Base-by-base conservation (phyloP, 2,888 invertebrate species). In the Laspeyria flexula region DNA sequence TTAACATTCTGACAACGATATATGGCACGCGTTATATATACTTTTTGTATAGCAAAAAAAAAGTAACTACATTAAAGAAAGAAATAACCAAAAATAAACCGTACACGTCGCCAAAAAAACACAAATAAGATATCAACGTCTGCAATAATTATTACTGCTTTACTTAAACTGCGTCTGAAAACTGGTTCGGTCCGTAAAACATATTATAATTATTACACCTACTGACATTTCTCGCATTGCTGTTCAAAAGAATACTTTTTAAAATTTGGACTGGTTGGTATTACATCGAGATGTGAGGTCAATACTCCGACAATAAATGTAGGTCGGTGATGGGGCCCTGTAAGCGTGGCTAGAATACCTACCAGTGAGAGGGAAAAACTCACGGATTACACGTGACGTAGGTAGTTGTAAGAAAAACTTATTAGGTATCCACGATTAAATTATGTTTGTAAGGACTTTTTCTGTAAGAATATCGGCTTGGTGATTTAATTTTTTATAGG, bases 251-350 rank as follows among this genome's bases (percentile, higher is more conserved):
- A 59, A 57, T 68, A 65, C 60, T 70, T 72, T 72, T 6, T 6
- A 73, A 29, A 47, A 38, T 81, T 74, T 79, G 79, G 72, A 69
- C 73, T 80, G 76, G 69, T 77, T 76, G 76, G 81, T 81, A 78
- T 75, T 68, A 73, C 73, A 55, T 55, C 60, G 73, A 69, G 67
- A 65, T 62, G 33, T 15, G 79, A 76, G 88, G 86, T 88, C 88
- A 82, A 83, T 85, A 83, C 79, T 80, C 83, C 55, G 72, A 61
- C 66, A 49, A 35, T 55, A 62, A 64, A 82, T 73, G 84, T 88
- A 71, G 86, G 86, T 81, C 87, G 69, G 40, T 53, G 62, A 75
- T 71, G 70, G 48, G 70, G 77, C 80, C 78, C 80, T 78, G 72
- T 59, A 46, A 59, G 45, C 50, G 40, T 50, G 40, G 55, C 37